Evolutionary conservation across 2,797 vertebrate genomes (phyloP).

Genomic region (Argya squamiceps): DNA sequence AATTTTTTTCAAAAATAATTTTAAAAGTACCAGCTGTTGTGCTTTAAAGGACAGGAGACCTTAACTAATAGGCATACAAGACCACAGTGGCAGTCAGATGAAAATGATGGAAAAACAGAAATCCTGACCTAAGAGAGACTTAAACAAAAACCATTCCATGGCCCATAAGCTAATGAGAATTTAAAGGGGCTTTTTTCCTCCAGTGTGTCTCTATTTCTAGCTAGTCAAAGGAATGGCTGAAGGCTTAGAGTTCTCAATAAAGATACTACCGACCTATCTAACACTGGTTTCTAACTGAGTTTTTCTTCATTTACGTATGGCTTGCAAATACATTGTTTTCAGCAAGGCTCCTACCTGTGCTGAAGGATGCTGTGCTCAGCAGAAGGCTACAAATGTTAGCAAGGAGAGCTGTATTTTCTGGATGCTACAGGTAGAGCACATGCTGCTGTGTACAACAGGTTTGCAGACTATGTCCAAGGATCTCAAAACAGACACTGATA

Average conservation of each 20-base stretch:
- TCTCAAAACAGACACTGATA: neutral
- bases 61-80: neutral
- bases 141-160: neutral
- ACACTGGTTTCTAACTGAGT: neutral
- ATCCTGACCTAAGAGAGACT: neutral
- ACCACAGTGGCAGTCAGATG: neutral
- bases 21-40: neutral
- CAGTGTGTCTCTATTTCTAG: neutral
- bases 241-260: neutral
- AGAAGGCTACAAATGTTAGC: neutral
- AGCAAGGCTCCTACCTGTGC: neutral
- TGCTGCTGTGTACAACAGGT: neutral
- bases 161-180: neutral
- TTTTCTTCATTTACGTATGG: neutral
- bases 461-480: neutral
- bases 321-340: neutral
- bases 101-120: neutral
- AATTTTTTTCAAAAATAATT: neutral
- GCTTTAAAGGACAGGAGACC: neutral
- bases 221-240: neutral
- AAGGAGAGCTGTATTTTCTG: neutral
- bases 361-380: neutral
- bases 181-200: fast-evolving
- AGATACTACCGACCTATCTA: neutral
- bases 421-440: neutral